These are phyloP conservation scores for Sarcophaga caerulescens DNA, from an alignment of 2,888 invertebrate species.

Conservation along the genomic window DNA sequence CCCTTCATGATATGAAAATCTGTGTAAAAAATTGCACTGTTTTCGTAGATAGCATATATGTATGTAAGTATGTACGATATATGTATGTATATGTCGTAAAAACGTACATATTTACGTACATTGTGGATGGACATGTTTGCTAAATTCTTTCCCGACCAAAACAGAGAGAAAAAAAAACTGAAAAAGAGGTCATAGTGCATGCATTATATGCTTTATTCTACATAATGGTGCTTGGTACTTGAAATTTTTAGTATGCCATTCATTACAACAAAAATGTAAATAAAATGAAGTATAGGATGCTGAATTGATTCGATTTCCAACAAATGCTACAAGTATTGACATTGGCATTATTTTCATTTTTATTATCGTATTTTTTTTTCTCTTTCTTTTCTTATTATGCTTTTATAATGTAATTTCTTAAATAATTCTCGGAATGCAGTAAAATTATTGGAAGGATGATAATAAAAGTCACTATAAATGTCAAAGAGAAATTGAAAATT, in stretches of 20 bases:
- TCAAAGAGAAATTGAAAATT: slow-evolving; percentile 14
- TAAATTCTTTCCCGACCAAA: too few relatives aligned
- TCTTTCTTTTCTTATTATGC: neutral
- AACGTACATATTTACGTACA: too few relatives aligned
- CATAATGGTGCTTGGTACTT: neutral
- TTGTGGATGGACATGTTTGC: too few relatives aligned
- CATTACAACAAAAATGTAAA: neutral
- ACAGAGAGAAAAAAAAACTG: neutral
- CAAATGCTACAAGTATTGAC: slow-evolving; percentile 29
- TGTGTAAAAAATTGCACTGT: too few relatives aligned
- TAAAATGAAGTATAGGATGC: neutral
- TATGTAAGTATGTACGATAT: neutral
- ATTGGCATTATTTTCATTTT: slow-evolving; percentile 27
- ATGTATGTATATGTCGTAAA: neutral
- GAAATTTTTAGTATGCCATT: neutral
- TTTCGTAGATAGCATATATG: too few relatives aligned
- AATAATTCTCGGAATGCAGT: slow-evolving; percentile 8
- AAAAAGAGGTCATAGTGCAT: slow-evolving; percentile 18
- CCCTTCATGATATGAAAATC: neutral
- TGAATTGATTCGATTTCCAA: slow-evolving; percentile 9
- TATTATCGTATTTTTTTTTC: neutral
- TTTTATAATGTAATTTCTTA: slow-evolving; percentile 16
- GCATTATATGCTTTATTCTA: neutral
- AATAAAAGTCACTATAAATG: slow-evolving; percentile 33
- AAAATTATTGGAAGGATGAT: neutral